A percentile compares a stretch with the other conserved stretches of the same genome.
Conservation (phyloP, 2,888 invertebrate species). For the Drosophila percnosoma region DNA sequence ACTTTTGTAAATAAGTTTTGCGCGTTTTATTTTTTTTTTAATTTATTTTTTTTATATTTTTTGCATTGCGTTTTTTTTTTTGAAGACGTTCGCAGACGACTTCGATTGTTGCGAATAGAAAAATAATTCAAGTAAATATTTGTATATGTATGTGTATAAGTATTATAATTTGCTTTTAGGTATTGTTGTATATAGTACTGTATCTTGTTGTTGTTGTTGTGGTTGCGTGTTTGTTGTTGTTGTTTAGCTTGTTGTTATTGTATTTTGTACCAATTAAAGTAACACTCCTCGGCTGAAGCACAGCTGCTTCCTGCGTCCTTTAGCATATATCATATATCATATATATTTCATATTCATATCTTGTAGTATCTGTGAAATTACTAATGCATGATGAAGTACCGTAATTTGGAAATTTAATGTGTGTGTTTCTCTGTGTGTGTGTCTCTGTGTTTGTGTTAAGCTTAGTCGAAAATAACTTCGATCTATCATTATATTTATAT, state of each 20-base stretch:
- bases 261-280: slow-evolving; percentile 79
- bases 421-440: not conserved
- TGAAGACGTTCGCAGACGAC: slow-evolving; percentile 36
- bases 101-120: slow-evolving; percentile 76
- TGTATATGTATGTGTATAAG: slow-evolving; percentile 75
- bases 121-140: slow-evolving; percentile 78
- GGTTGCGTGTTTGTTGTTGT: slow-evolving; percentile 10
- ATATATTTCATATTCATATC: slow-evolving; percentile 44
- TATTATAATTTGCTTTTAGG: slow-evolving; percentile 71
- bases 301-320: slow-evolving; percentile 16
- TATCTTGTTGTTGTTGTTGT: slow-evolving; percentile 14
- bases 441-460: slow-evolving; percentile 27
- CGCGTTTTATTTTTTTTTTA: slow-evolving; percentile 29
- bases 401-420: slow-evolving; percentile 57
- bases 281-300: slow-evolving; percentile 43
- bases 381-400: slow-evolving; percentile 44
- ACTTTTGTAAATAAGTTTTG: slow-evolving; percentile 72
- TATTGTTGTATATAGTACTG: slow-evolving; percentile 62
- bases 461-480: slow-evolving; percentile 49
- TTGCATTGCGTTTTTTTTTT: slow-evolving; percentile 52
- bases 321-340: slow-evolving; percentile 17
- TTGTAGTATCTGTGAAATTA: slow-evolving; percentile 22
- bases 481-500: slow-evolving; percentile 37
- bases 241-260: slow-evolving; percentile 61
- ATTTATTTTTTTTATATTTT: slow-evolving; percentile 19